Conservation (phyloP, 2,113 vertebrate species). For the Gymnarchus niloticus region DNA sequence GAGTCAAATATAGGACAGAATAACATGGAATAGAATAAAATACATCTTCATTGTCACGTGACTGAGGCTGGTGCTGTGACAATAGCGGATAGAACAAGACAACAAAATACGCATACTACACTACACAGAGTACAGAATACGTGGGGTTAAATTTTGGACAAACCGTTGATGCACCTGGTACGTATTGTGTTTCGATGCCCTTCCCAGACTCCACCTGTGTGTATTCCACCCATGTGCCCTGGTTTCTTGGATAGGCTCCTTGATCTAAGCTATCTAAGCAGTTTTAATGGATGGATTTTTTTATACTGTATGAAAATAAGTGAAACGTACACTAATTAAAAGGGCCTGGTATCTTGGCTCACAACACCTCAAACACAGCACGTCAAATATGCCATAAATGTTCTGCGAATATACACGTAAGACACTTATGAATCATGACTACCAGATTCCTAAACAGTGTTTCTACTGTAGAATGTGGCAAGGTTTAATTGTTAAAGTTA, state of each 20-base stretch:
- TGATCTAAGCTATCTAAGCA: background rate
- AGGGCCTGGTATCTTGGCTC: background rate
- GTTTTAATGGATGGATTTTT: background rate
- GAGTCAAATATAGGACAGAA: too few relatives aligned
- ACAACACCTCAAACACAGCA: background rate
- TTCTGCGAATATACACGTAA: background rate
- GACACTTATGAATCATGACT: background rate
- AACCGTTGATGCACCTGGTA: too few relatives aligned
- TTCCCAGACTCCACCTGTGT: too few relatives aligned
- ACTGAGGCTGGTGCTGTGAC: too few relatives aligned
- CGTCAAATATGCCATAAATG: background rate
- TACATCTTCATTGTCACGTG: too few relatives aligned
- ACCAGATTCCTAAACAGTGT: constrained; percentile 41
- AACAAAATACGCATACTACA: too few relatives aligned
- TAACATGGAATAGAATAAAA: too few relatives aligned
- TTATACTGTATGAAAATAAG: background rate
- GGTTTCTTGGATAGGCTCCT: background rate
- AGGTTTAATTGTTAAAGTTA: constrained; percentile 14
- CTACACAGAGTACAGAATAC: too few relatives aligned
- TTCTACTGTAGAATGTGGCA: constrained; percentile 34
- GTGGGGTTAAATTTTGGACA: too few relatives aligned
- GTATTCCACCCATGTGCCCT: background rate
- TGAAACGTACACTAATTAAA: background rate
- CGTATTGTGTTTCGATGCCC: too few relatives aligned
- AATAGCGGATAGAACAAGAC: too few relatives aligned